Conservation (phyloP, 2,797 vertebrate genomes). For the Siniperca undulata region DNA sequence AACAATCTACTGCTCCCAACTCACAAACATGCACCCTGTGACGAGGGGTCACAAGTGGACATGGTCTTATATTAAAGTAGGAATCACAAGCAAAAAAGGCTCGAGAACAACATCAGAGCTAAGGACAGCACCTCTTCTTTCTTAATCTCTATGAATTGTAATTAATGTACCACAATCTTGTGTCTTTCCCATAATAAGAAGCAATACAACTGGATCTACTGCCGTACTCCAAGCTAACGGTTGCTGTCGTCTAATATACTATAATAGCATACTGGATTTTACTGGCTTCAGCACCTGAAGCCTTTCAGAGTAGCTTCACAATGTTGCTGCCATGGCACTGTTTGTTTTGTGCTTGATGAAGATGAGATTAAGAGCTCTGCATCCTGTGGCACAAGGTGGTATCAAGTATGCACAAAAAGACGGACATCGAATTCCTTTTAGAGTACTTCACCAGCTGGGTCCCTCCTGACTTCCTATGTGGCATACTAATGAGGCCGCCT, state of each 20-base stretch:
- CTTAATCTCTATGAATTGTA: too few species aligned
- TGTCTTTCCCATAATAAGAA: neutral
- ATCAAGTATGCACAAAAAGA: constrained; percentile 62
- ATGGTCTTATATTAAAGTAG: too few species aligned
- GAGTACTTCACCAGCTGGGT: constrained; percentile 49
- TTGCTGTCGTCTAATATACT: neutral
- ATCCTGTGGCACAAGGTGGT: constrained; percentile 36
- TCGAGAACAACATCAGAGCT: too few species aligned
- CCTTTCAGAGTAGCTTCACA: neutral
- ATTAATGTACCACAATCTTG: neutral
- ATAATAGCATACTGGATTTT: neutral
- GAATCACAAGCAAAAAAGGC: too few species aligned
- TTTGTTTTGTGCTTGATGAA: constrained; percentile 48
- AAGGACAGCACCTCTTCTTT: too few species aligned
- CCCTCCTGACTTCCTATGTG: constrained; percentile 53
- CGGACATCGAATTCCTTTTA: constrained; percentile 78
- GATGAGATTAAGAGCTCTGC: constrained; percentile 56
- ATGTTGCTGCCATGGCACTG: constrained; percentile 27
- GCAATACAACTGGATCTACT: neutral
- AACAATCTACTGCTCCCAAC: too few species aligned
- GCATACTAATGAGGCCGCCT: constrained; percentile 70
- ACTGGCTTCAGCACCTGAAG: neutral
- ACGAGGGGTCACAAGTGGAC: too few species aligned
- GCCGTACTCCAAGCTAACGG: neutral
- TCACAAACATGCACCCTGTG: too few species aligned